A percentile compares a stretch with the other conserved stretches of the same genome.
These are phyloP conservation scores for Cyphomyrmex costatus DNA, from an alignment of 1,140 invertebrate genomes.

Conservation along the genomic window DNA sequence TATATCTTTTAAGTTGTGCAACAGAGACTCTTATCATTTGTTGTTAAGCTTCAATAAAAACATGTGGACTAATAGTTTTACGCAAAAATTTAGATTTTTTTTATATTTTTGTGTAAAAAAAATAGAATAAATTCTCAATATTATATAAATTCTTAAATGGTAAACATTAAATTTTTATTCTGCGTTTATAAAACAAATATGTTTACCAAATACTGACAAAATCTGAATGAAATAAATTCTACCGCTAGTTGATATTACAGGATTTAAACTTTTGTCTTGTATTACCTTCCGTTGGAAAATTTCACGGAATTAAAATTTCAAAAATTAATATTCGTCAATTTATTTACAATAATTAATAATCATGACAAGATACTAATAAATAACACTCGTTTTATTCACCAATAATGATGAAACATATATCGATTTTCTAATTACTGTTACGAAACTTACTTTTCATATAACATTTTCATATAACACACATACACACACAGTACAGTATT, in stretches of 20 bases:
- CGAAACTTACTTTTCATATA: not conserved
- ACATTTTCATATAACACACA: too few relatives aligned
- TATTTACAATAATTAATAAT: not conserved
- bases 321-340: not conserved
- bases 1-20: not conserved
- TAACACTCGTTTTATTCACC: not conserved
- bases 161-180: not conserved
- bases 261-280: not conserved
- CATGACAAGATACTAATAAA: not conserved
- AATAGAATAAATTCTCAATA: conserved; percentile 19
- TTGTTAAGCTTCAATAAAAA: not conserved
- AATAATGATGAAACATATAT: not conserved
- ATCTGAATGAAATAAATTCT: not conserved
- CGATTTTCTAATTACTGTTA: not conserved
- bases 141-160: not conserved
- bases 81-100: not conserved
- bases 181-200: not conserved
- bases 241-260: not conserved
- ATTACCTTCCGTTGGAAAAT: conserved; percentile 20
- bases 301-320: not conserved
- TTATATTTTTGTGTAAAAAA: not conserved
- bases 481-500: not conserved
- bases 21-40: not conserved
- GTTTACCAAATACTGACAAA: conserved; percentile 17
- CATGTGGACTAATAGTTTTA: not conserved